Conservation (phyloP, 2,888 invertebrate species). For the Apodemia zela region DNA sequence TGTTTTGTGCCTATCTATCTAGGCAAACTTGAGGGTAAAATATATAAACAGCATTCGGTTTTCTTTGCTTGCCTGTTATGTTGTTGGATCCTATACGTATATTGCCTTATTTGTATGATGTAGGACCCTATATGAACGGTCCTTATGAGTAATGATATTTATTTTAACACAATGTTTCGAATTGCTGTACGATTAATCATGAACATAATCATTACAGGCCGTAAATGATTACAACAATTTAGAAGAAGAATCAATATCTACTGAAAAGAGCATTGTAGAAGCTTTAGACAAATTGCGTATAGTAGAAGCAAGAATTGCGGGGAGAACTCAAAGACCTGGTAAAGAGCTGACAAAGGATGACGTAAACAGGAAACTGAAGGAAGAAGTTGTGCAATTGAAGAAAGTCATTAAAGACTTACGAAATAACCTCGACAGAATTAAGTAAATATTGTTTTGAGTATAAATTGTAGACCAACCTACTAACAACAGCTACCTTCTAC, state of each 20-base stretch:
- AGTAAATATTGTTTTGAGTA: conserved; percentile 51
- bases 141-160: no score
- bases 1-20: no score
- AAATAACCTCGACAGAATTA: conserved; percentile 80
- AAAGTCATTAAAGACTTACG: conserved; percentile 79
- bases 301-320: conserved; percentile 86
- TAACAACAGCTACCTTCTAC: no score
- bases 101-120: no score
- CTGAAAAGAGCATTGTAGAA: conserved; percentile 84
- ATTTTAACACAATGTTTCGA: no score
- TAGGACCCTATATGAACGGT: no score
- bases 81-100: no score
- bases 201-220: conserved; percentile 55
- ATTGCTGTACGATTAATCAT: no score
- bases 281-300: conserved; percentile 85
- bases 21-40: no score
- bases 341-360: conserved; percentile 85
- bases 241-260: conserved; percentile 82
- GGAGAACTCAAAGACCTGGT: conserved; percentile 83
- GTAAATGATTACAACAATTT: conserved; percentile 85
- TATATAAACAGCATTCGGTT: no score
- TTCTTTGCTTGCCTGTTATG: no score
- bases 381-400: conserved; percentile 81
- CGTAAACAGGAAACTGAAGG: conserved; percentile 81
- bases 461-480: background rate